Percentiles rank a stretch among this genome's conserved stretches.
phyloP scores from a whole-genome alignment of 2,888 invertebrate genomes.

The Incurvaria masculella region DNA sequence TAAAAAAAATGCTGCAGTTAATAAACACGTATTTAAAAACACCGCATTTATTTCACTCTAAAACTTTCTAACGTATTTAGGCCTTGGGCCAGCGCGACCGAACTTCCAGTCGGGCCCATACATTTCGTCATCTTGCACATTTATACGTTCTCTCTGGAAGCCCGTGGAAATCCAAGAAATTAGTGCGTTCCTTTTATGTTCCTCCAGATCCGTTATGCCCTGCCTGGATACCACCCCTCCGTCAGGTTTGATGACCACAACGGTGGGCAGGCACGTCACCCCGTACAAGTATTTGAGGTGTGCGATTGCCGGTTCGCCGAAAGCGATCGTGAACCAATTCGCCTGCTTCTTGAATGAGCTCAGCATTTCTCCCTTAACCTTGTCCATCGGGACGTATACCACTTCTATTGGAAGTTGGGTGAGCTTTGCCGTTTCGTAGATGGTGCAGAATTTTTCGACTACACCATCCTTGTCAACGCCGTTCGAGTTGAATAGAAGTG shows the following conservation, averaged over 20 bases:
- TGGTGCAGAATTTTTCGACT: constrained; percentile 31
- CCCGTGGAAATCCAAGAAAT: constrained; percentile 33
- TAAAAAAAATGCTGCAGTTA: too few relatives aligned
- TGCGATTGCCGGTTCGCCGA: constrained; percentile 28
- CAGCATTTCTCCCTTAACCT: constrained; percentile 24
- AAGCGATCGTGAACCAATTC: constrained; percentile 40
- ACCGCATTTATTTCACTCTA: not conserved
- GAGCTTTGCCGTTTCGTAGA: constrained; percentile 36
- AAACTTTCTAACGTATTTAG: constrained; percentile 3
- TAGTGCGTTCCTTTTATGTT: constrained; percentile 36
- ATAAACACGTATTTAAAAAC: too few relatives aligned
- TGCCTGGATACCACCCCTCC: constrained; percentile 30
- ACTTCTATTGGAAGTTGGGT: constrained; percentile 40
- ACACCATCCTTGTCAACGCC: constrained; percentile 31
- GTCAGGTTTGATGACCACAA: constrained; percentile 28
- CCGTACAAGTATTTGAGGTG: constrained; percentile 29
- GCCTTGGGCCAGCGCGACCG: constrained; percentile 11
- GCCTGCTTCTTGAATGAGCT: constrained; percentile 31
- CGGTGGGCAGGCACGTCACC: constrained; percentile 31
- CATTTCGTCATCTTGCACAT: constrained; percentile 26
- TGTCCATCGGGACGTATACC: constrained; percentile 37
- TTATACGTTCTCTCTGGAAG: constrained; percentile 22
- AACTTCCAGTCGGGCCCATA: constrained; percentile 34
- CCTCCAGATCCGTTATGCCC: constrained; percentile 34
- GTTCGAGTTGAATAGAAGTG: constrained; percentile 31